A percentile compares a stretch with the other conserved stretches of the same genome.
These are phyloP conservation scores for Clarias gariepinus DNA, from an alignment of 2,113 vertebrate genomes.

Conservation along the genomic window DNA sequence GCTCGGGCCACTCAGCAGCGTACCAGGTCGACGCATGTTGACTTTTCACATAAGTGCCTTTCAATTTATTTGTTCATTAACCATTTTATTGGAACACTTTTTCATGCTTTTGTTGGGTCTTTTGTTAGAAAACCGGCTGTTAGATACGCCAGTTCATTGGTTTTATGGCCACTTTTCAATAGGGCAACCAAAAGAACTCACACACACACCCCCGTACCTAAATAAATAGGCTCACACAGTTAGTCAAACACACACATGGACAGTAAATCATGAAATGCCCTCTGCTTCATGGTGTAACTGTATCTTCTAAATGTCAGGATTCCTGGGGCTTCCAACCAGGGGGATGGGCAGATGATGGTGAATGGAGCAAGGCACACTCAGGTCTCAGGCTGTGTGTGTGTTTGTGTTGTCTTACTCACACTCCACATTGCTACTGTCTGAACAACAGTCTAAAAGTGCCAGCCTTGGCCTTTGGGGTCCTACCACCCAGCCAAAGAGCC, in stretches of 20 bases:
- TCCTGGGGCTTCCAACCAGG: constrained; percentile 37
- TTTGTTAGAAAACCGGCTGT: constrained; percentile 56
- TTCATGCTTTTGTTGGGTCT: constrained; percentile 56
- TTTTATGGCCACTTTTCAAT: constrained; percentile 65
- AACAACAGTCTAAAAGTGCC: constrained; percentile 45
- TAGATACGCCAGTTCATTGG: constrained; percentile 51
- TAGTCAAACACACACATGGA: neutral
- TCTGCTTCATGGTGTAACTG: constrained; percentile 53
- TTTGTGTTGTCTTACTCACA: constrained; percentile 20
- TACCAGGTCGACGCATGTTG: constrained; percentile 41
- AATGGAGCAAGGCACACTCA: constrained; percentile 44
- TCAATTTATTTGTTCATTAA: constrained; percentile 55
- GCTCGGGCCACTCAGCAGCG: constrained; percentile 21
- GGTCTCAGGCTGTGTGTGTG: constrained; percentile 16
- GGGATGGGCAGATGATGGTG: constrained; percentile 41
- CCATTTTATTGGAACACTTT: constrained; percentile 51
- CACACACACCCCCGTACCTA: constrained; percentile 20
- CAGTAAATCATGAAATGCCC: constrained; percentile 50
- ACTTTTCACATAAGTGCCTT: constrained; percentile 54
- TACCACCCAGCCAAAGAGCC: constrained; percentile 35
- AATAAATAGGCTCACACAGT: constrained; percentile 27
- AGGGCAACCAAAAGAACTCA: constrained; percentile 43
- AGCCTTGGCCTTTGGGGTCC: constrained; percentile 19
- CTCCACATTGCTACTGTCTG: constrained; percentile 24
- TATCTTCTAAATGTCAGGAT: constrained; percentile 57